These are phyloP conservation scores for Chaunax sp. DNA, from an alignment of 2,797 vertebrate genomes.

Conservation along the genomic window DNA sequence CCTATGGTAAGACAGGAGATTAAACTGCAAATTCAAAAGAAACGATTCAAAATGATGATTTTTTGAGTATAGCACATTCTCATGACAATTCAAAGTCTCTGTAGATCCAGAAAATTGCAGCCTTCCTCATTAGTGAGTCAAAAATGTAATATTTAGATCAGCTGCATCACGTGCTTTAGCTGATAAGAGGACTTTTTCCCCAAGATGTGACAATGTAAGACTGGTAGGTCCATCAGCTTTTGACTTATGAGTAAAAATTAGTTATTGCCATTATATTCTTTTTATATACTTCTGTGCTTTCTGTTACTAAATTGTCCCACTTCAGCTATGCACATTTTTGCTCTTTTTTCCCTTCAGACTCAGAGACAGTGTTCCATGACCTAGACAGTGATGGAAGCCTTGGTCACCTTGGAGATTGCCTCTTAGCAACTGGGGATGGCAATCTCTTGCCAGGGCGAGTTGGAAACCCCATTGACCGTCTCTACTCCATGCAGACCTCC, in stretches of 20 bases:
- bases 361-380: conserved; percentile 91
- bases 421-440: conserved; percentile 86
- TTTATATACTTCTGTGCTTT: neutral
- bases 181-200: no score
- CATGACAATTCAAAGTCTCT: neutral
- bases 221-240: neutral
- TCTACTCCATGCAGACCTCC: conserved; percentile 96
- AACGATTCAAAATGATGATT: neutral
- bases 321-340: conserved; percentile 18
- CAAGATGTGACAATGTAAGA: no score
- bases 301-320: neutral
- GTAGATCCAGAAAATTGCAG: neutral
- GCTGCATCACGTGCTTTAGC: no score
- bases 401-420: conserved; percentile 90
- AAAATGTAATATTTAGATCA: no score
- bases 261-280: no score
- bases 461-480: conserved; percentile 92
- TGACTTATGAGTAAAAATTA: neutral
- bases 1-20: conserved; percentile 84
- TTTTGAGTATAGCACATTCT: neutral
- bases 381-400: conserved; percentile 91
- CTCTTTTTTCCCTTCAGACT: conserved; percentile 77
- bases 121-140: no score
- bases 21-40: conserved; percentile 5
- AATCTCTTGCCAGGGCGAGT: conserved; percentile 86